Evolutionary conservation across 1,140 invertebrate genomes (phyloP).

Genomic region (Drosophila orena): DNA sequence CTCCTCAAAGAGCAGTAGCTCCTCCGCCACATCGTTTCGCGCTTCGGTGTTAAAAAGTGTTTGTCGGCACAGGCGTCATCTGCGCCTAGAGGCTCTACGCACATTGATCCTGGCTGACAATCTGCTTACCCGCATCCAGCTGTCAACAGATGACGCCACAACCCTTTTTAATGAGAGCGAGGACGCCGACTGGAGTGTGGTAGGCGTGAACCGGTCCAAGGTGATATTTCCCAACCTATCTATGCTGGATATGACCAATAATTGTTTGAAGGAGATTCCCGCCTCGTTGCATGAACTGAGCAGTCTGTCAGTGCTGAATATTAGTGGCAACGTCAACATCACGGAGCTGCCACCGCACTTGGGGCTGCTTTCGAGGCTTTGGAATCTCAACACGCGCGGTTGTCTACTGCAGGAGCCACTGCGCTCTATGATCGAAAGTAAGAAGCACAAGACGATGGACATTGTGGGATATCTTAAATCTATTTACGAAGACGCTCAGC

Average conservation of each 20-base stretch:
- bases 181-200: slow-evolving; percentile 83
- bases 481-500: slow-evolving; percentile 94
- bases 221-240: slow-evolving; percentile 97
- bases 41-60: slow-evolving; percentile 91
- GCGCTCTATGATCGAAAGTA: slow-evolving; percentile 95
- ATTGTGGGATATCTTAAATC: slow-evolving; percentile 98
- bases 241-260: slow-evolving; percentile 97
- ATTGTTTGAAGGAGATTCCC: slow-evolving; percentile 92
- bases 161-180: slow-evolving; percentile 81
- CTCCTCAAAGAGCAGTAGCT: slow-evolving; percentile 41
- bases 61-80: slow-evolving; percentile 93
- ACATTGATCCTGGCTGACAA: slow-evolving; percentile 93
- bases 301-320: slow-evolving; percentile 97
- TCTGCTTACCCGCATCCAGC: slow-evolving; percentile 90
- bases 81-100: slow-evolving; percentile 85
- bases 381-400: slow-evolving; percentile 97
- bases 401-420: slow-evolving; percentile 96
- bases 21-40: slow-evolving; percentile 86
- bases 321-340: slow-evolving; percentile 94
- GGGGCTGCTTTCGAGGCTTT: slow-evolving; percentile 95
- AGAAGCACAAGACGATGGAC: slow-evolving; percentile 98
- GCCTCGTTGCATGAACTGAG: slow-evolving; percentile 93
- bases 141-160: slow-evolving; percentile 90
- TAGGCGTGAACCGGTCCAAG: slow-evolving; percentile 86
- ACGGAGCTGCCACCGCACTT: slow-evolving; percentile 96